Base-by-base conservation (phyloP, 30 jellyfish, hydroid and myxozoan genomes). In the Aurelia aurita complex sp. Pacific region DNA sequence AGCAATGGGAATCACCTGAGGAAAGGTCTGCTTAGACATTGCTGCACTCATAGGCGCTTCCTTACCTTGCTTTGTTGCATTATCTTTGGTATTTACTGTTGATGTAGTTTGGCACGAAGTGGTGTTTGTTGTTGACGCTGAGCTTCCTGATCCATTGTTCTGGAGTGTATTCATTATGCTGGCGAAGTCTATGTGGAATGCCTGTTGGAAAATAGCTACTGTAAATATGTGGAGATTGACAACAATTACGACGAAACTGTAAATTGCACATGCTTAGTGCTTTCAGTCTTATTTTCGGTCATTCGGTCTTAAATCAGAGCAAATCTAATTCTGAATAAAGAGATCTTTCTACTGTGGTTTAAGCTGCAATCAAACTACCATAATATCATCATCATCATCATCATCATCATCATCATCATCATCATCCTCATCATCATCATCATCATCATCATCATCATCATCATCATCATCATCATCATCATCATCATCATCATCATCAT, bases 1-100 rank as follows among this genome's bases (percentile, higher is more conserved):
- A 17, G 98, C 88, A 42, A 91, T 67, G 3, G 98, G 98, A 32
- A 52, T 54, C 64, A 92, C 52, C 34, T 62, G 75, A 11, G 92
- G 87, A 54, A 67, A 79, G 11, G 4, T 32, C 60, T 16, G 34
- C 34, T 33, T 46, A 1, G 34, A 13, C 9, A 16, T 7, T 76
- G 14, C 36, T 19, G 14, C 5, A 52, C 59, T 54, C 67, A 23
- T 34, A 14, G 68, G 50, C 14, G 42, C n/a, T 10, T 12, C 64
- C 11, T 18, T 36, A 33, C 81, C 23, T 23, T 32, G 38, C 13
- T 18, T 34, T 61, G 34, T 11, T 10, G 87, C 46, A 55, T 0
- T 29, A 50, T 32, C 11, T 19, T 15, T 77, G 29, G 76, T 60
- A 67, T 18, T 32, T 3, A 29, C 57, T 32, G 19, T 16, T 5